These are phyloP conservation scores for Cyprinella venusta DNA, from an alignment of 2,797 vertebrate species.

Conservation along the genomic window DNA sequence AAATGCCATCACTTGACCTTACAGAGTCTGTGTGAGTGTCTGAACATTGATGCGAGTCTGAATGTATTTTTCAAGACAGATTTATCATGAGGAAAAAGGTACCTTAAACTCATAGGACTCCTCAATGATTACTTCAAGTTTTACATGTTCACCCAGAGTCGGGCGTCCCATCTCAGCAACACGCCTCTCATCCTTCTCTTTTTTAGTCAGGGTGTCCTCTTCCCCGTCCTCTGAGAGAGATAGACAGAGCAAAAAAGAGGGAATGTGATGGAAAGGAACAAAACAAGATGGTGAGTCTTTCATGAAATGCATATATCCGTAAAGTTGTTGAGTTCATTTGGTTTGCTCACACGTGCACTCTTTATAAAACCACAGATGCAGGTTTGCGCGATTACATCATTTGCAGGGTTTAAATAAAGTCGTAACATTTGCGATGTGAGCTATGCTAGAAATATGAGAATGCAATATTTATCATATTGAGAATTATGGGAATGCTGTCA, in stretches of 20 bases:
- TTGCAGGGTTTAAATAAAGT: not conserved
- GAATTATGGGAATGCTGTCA: not conserved
- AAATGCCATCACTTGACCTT: constrained; percentile 11
- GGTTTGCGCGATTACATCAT: not conserved
- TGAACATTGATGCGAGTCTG: constrained; percentile 13
- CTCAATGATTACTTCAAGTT: constrained; percentile 91
- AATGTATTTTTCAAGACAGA: not conserved
- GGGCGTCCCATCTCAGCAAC: constrained; percentile 92
- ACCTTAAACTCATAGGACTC: constrained; percentile 99
- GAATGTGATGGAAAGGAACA: not conserved
- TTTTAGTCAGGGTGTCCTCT: constrained; percentile 80
- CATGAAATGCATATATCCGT: not conserved
- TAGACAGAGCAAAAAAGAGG: not conserved
- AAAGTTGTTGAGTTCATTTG: not conserved
- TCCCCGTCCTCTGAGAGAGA: constrained; percentile 77
- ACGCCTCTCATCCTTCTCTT: constrained; percentile 88
- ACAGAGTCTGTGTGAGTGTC: not conserved
- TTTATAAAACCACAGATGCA: not conserved
- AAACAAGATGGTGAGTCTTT: constrained; percentile 27
- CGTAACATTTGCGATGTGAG: not conserved
- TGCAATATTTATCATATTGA: not conserved
- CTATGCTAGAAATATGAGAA: not conserved
- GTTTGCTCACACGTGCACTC: not conserved
- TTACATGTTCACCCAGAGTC: constrained; percentile 86
- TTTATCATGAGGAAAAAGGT: constrained; percentile 11